Evolutionary conservation across 2,888 invertebrate genomes (phyloP).

Genomic region (Acrocyrtus sp.): DNA sequence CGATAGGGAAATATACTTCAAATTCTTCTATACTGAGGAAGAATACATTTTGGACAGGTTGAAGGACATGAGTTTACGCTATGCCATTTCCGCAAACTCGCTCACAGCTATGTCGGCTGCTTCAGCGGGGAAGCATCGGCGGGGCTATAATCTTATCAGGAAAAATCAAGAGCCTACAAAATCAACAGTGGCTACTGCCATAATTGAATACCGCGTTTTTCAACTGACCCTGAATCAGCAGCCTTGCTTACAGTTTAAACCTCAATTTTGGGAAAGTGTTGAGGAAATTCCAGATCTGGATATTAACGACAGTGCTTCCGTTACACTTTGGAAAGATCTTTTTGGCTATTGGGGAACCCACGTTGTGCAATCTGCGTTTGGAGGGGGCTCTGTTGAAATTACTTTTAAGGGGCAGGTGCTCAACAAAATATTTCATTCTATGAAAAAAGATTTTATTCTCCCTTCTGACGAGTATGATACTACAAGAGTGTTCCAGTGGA

Average conservation of each 20-base stretch:
- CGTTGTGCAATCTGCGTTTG: conserved; percentile 46
- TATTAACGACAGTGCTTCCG: conserved; percentile 22
- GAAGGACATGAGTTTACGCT: conserved; percentile 47
- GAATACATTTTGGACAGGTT: conserved; percentile 52
- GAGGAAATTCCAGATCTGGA: conserved; percentile 45
- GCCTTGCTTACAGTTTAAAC: conserved; percentile 39
- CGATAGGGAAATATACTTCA: conserved; percentile 53
- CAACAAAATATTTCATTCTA: conserved; percentile 37
- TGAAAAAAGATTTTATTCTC: conserved; percentile 45
- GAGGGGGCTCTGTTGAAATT: conserved; percentile 52
- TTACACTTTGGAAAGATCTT: conserved; percentile 49
- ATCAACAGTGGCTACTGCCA: conserved; percentile 38
- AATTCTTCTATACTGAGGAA: conserved; percentile 48
- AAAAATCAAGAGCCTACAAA: conserved; percentile 50
- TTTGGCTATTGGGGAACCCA: conserved; percentile 58
- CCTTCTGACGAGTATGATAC: conserved; percentile 50
- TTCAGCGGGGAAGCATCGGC: conserved; percentile 1
- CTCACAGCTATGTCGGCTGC: conserved; percentile 23
- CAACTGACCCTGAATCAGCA: conserved; percentile 41
- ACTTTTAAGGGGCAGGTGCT: conserved; percentile 45
- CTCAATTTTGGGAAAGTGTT: conserved; percentile 49
- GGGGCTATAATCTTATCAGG: conserved; percentile 52
- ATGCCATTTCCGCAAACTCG: conserved; percentile 38
- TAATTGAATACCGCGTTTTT: conserved; percentile 50
- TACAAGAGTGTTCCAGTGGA: conserved; percentile 52